Evolutionary conservation across 2,113 vertebrate genomes (phyloP).

Genomic region (Xiphophorus couchianus): DNA sequence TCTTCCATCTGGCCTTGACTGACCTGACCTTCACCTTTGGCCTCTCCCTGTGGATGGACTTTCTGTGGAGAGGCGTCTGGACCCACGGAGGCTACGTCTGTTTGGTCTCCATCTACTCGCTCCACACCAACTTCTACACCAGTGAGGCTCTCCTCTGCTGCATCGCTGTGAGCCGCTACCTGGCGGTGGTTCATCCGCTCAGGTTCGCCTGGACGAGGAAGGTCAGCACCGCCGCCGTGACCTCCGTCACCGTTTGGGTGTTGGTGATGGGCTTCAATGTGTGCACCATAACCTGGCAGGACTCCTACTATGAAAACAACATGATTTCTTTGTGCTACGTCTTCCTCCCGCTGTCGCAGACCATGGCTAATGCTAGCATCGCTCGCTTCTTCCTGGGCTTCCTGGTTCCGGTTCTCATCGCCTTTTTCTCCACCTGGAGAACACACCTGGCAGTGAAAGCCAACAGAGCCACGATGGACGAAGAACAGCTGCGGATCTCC

Average conservation of each 20-base stretch:
- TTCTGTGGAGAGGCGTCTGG: constrained; percentile 83
- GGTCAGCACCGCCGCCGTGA: constrained; percentile 70
- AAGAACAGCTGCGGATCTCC: constrained; percentile 82
- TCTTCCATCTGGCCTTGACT: constrained; percentile 86
- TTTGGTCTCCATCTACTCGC: constrained; percentile 73
- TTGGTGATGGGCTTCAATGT: constrained; percentile 80
- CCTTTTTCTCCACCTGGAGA: constrained; percentile 81
- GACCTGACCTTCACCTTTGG: constrained; percentile 84
- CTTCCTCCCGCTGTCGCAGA: constrained; percentile 77
- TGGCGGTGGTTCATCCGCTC: constrained; percentile 88
- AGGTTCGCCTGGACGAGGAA: constrained; percentile 80
- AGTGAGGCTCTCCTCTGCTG: constrained; percentile 87
- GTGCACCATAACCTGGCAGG: constrained; percentile 70
- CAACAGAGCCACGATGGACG: constrained; percentile 83
- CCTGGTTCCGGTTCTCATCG: constrained; percentile 77
- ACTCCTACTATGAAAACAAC: constrained; percentile 52
- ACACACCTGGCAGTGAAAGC: constrained; percentile 80
- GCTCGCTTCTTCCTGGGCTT: constrained; percentile 82
- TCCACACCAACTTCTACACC: constrained; percentile 87
- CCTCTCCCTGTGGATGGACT: constrained; percentile 86
- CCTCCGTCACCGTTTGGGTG: constrained; percentile 81
- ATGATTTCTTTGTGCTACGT: constrained; percentile 79
- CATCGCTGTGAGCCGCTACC: constrained; percentile 86
- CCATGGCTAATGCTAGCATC: constrained; percentile 68
- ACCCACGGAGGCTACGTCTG: constrained; percentile 64